These are phyloP conservation scores for Meiosimyza decipiens DNA, from an alignment of 2,888 invertebrate species.

Conservation along the genomic window DNA sequence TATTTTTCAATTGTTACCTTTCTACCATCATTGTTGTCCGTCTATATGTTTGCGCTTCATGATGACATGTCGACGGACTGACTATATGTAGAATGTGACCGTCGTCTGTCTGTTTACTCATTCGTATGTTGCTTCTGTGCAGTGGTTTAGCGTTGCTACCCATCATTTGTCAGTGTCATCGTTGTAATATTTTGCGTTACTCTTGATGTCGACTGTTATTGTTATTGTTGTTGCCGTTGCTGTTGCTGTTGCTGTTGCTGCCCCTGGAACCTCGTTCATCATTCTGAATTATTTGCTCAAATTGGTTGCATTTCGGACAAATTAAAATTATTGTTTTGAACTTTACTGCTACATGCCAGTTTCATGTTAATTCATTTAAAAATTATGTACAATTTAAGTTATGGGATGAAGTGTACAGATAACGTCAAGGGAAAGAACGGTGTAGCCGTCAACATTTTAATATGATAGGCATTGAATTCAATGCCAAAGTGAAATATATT, in stretches of 20 bases:
- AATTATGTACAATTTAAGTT: not conserved
- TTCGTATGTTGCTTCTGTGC: not conserved
- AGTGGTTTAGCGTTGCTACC: conserved; percentile 9
- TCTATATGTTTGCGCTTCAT: not conserved
- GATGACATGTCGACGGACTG: conserved; percentile 9
- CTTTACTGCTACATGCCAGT: not conserved
- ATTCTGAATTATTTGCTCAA: conserved; percentile 58
- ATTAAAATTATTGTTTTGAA: conserved; percentile 28
- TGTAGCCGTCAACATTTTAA: no score
- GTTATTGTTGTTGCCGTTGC: not conserved
- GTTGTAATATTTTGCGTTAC: conserved; percentile 8
- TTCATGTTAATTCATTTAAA: no score
- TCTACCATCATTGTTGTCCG: no score
- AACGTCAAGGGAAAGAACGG: no score
- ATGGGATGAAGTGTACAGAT: not conserved
- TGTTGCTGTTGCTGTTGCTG: not conserved
- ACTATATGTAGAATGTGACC: not conserved
- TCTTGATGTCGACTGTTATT: not conserved
- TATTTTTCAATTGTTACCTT: no score
- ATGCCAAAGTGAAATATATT: no score
- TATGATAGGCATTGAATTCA: no score
- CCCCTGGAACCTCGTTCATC: conserved; percentile 52
- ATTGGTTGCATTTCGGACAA: conserved; percentile 46
- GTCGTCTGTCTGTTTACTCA: not conserved
- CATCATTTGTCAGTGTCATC: conserved; percentile 12